Conservation (phyloP, 2,797 vertebrate genomes). For the Galaxias olidus region DNA sequence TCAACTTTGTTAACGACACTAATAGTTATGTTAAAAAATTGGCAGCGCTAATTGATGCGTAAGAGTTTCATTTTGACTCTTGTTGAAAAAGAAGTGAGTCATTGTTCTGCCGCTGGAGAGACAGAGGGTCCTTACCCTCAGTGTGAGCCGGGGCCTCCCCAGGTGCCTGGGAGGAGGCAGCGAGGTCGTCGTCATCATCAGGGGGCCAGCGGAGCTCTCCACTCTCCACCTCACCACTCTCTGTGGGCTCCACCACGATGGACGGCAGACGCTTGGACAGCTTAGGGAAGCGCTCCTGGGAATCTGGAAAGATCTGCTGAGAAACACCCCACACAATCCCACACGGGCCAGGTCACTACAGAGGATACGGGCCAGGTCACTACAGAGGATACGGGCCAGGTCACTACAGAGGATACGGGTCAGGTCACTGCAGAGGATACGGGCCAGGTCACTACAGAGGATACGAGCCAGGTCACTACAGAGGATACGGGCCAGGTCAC, state of each 20-base stretch:
- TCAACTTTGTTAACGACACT: too few species aligned
- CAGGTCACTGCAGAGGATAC: too few species aligned
- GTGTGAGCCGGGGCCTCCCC: constrained; percentile 34
- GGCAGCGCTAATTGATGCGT: too few species aligned
- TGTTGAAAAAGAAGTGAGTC: too few species aligned
- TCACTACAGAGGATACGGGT: not conserved
- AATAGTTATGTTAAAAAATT: too few species aligned
- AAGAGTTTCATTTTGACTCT: too few species aligned
- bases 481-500: not conserved
- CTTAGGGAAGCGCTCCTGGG: constrained; percentile 78
- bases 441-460: not conserved
- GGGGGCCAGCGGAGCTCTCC: constrained; percentile 83
- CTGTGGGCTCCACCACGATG: constrained; percentile 78
- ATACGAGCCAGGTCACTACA: not conserved
- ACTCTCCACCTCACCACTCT: constrained; percentile 79
- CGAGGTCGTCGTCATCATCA: constrained; percentile 66
- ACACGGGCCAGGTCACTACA: not conserved
- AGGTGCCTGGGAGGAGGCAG: constrained; percentile 60
- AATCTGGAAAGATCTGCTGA: constrained; percentile 74
- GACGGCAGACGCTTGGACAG: constrained; percentile 78
- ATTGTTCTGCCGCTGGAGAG: not conserved
- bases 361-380: not conserved
- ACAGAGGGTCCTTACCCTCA: constrained; percentile 25
- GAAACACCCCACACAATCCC: not conserved
- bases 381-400: not conserved